Evolutionary conservation across 2,888 invertebrate genomes (phyloP).

Genomic region (Phalera bucephala): DNA sequence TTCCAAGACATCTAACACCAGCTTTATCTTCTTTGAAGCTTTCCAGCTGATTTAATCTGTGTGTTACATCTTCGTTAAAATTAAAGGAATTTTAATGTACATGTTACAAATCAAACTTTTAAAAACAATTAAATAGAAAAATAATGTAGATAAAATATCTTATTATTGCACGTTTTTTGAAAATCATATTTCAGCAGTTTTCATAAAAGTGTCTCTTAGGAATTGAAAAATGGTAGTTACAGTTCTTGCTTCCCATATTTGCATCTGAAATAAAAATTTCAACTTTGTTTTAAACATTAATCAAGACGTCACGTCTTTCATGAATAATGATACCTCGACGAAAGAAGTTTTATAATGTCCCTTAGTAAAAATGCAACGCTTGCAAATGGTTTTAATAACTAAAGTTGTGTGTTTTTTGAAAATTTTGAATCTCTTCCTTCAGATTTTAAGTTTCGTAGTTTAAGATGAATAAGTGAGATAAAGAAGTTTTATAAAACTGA

Average conservation of each 20-base stretch:
- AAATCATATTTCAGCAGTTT: conserved; percentile 25
- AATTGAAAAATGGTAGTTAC: conserved; percentile 34
- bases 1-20: too few species aligned
- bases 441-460: too few species aligned
- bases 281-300: conserved; percentile 54
- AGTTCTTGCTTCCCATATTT: conserved; percentile 22
- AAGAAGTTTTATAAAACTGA: too few species aligned
- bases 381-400: conserved; percentile 29
- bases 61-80: too few species aligned
- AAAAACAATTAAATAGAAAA: too few species aligned
- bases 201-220: conserved; percentile 24
- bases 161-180: too few species aligned
- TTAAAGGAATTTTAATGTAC: too few species aligned
- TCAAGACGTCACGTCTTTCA: conserved; percentile 47
- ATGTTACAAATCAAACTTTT: too few species aligned
- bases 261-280: conserved; percentile 43
- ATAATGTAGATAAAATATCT: too few species aligned
- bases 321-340: conserved; percentile 51
- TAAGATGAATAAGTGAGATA: too few species aligned
- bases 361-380: conserved; percentile 28
- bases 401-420: conserved; percentile 13
- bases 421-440: background rate
- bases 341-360: conserved; percentile 27
- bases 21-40: too few species aligned
- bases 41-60: too few species aligned